Evolutionary conservation across 2,888 invertebrate species (phyloP).

Genomic region (Aquatica leii): DNA sequence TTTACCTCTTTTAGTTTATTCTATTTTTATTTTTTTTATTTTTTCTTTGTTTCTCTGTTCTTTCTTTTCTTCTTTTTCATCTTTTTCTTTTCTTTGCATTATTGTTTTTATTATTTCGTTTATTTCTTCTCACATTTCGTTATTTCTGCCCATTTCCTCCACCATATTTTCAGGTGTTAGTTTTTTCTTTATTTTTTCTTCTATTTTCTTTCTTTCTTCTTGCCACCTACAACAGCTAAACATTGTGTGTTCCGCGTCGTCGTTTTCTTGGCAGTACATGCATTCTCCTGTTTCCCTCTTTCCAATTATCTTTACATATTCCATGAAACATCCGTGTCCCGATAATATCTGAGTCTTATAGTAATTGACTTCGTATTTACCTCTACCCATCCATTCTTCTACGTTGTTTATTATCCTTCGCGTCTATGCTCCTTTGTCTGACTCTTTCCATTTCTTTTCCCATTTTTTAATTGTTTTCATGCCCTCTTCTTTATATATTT

Average conservation of each 20-base stretch:
- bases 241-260: slow-evolving; percentile 1
- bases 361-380: not conserved
- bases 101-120: too few relatives aligned
- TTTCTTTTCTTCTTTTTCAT: too few relatives aligned
- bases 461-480: not conserved
- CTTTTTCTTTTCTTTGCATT: too few relatives aligned
- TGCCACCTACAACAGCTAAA: not conserved
- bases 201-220: not conserved
- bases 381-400: not conserved
- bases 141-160: too few relatives aligned
- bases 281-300: not conserved
- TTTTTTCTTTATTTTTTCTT: not conserved
- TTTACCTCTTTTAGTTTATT: too few relatives aligned
- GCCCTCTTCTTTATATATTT: not conserved
- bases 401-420: not conserved
- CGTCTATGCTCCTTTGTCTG: not conserved
- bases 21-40: too few relatives aligned
- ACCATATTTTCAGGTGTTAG: not conserved
- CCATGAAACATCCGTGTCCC: slow-evolving; percentile 2
- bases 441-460: not conserved
- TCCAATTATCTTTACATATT: not conserved
- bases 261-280: too few relatives aligned
- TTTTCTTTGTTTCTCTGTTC: too few relatives aligned
- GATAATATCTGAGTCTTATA: not conserved
- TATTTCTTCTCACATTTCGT: too few relatives aligned